Evolutionary conservation across 1,140 invertebrate species (phyloP).

Genomic region (Drosophila sturtevanti): DNA sequence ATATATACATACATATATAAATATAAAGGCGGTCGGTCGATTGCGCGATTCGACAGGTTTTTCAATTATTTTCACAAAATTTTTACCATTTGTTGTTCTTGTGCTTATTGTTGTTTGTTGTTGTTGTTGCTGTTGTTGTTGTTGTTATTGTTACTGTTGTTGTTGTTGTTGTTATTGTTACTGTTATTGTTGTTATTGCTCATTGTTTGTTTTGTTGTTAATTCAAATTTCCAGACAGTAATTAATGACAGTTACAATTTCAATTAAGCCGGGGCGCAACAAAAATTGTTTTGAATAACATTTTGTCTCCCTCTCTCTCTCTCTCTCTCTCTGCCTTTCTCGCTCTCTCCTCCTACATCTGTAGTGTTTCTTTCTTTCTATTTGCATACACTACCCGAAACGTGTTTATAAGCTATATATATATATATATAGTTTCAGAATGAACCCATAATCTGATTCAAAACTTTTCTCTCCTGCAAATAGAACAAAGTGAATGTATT

Average conservation of each 20-base stretch:
- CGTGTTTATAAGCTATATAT: too few relatives aligned
- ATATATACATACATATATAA: too few relatives aligned
- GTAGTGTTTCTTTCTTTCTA: neutral
- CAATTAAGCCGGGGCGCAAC: constrained; percentile 65
- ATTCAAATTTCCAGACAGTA: constrained; percentile 82
- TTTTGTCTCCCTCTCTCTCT: constrained; percentile 40
- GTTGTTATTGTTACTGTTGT: constrained; percentile 32
- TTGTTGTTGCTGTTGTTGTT: constrained; percentile 36
- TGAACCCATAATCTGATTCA: too few relatives aligned
- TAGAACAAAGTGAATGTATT: too few relatives aligned
- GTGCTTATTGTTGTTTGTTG: constrained; percentile 37
- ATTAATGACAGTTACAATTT: constrained; percentile 82
- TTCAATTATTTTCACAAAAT: constrained; percentile 67
- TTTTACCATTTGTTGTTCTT: constrained; percentile 44
- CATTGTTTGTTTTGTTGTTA: constrained; percentile 59
- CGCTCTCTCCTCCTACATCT: constrained; percentile 28
- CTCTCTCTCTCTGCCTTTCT: constrained; percentile 25
- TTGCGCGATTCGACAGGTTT: constrained; percentile 75
- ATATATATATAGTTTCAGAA: too few relatives aligned
- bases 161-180: constrained; percentile 40
- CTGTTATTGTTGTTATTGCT: constrained; percentile 24
- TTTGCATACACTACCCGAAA: neutral
- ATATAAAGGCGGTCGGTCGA: constrained; percentile 29
- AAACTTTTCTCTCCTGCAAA: too few relatives aligned
- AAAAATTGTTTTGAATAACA: constrained; percentile 70